Conservation (phyloP, 1,140 invertebrate species). For the honey bee (Apis mellifera) region Amel_HAv3.1 CM009932.2:10666501-10667000, state of each 20-base stretch:
- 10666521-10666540: constrained; percentile 47
- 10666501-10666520: constrained; percentile 49
- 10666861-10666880: constrained; percentile 34
- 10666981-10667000: too few species aligned
- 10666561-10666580: constrained; percentile 41
- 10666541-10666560: constrained; percentile 10
- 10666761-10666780: constrained; percentile 22
- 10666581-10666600: constrained; percentile 51
- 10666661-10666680: constrained; percentile 28
- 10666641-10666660: not conserved
- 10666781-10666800: constrained; percentile 38
- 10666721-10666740: constrained; percentile 2
- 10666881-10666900: not conserved
- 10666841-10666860: constrained; percentile 12
- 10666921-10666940: too few species aligned
- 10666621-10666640: constrained; percentile 33
- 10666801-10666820: constrained; percentile 28
- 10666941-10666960: too few species aligned
- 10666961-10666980: too few species aligned
- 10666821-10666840: not conserved
- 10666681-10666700: not conserved
- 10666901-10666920: too few species aligned
- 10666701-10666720: constrained; percentile 27
- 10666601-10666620: constrained; percentile 47
- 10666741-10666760: constrained; percentile 26